Conservation (phyloP, 2,888 invertebrate genomes). For the Melanotus villosus region DNA sequence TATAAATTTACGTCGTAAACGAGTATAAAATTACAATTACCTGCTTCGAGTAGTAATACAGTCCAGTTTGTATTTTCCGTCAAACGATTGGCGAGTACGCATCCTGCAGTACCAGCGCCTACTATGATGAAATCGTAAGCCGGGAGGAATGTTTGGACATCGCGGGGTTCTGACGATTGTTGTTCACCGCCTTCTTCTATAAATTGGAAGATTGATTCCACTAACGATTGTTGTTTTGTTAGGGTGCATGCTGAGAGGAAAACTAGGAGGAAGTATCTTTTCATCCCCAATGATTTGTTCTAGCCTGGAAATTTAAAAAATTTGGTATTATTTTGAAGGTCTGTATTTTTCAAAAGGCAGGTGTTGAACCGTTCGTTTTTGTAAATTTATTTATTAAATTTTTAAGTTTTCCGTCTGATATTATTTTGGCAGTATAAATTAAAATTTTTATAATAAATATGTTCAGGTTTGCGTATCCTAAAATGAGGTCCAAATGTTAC, state of each 20-base stretch:
- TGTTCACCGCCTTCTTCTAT: slow-evolving; percentile 71
- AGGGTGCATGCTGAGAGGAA: neutral
- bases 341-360: no score
- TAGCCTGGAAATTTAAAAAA: slow-evolving; percentile 1
- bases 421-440: no score
- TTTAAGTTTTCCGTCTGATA: no score
- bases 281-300: neutral
- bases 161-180: slow-evolving; percentile 71
- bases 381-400: no score
- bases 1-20: neutral
- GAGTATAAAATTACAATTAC: slow-evolving; percentile 63
- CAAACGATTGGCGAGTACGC: slow-evolving; percentile 81
- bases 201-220: slow-evolving; percentile 72
- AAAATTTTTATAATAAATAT: no score
- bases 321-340: neutral
- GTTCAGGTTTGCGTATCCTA: no score
- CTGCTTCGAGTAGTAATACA: slow-evolving; percentile 82
- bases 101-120: slow-evolving; percentile 87
- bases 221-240: slow-evolving; percentile 45
- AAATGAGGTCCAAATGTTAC: no score
- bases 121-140: slow-evolving; percentile 85
- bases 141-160: slow-evolving; percentile 68
- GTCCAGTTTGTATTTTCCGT: slow-evolving; percentile 79
- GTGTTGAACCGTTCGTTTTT: no score
- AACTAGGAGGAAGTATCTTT: neutral